Base-by-base conservation (phyloP, 2,797 vertebrate genomes). In the Buphagus erythrorhynchus region DNA sequence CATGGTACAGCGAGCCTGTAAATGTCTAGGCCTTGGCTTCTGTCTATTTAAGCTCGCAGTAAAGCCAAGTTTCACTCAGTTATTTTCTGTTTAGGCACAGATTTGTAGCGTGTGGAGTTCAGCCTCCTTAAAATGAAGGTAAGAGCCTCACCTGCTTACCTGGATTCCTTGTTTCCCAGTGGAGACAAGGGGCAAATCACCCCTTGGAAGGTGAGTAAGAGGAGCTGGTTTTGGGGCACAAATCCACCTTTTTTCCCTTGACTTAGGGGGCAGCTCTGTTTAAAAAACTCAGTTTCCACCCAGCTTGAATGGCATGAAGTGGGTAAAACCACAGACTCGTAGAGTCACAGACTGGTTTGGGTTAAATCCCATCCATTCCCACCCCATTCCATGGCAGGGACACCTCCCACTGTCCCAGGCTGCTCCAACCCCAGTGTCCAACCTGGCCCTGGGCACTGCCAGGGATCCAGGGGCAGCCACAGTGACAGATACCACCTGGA, bases 371-470 rank as follows among this genome's bases (percentile, higher is more conserved):
- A 48, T 3, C 35, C 1, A 12, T 5, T 20, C 1, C n/a, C 49
- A 21, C 6, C 31, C 25, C 14, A 18, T 40, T 16, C 33, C 20
- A 15, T 10, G 29, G 11, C 55, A 54, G 25, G 21, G 31, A 57
- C n/a, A 45, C 9, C 10, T 65, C 1, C 43, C 59, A 38, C 24
- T 10, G 1, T 0, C 9, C 29, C 63, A 46, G 29, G 20, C 0
- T 59, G 33, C 54, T 61, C 24, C 43, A 19, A 9, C 54, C 54
- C 24, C 43, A 19, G 6, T 1, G 1, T 33, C 75, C 36, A 45
- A 0, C 66, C 51, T 16, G n/a, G n/a, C n/a, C n/a, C n/a, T 51
- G 45, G n/a, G 19, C 28, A 5, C 19, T 38, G 24, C 19, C 43
- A 45, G 16, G 19, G 13, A 11, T 43, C 4, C 33, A 40, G 15